A percentile compares a stretch with the other conserved stretches of the same genome.
phyloP scores from a whole-genome alignment of 2,888 invertebrate species.

The Agriopis aurantiaria region DNA sequence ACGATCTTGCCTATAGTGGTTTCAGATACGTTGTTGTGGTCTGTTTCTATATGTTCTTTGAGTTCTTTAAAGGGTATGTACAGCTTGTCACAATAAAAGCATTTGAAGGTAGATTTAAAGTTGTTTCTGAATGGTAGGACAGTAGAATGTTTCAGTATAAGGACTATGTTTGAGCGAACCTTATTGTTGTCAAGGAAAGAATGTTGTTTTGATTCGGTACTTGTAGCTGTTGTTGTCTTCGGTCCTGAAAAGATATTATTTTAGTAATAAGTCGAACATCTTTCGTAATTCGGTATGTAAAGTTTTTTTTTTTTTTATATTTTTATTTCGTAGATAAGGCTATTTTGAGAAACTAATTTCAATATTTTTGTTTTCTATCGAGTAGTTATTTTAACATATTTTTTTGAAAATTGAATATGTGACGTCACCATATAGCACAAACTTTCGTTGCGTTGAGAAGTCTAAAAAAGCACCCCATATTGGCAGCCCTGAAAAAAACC shows the following conservation, averaged over 20 bases:
- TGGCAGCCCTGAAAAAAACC: too few relatives aligned
- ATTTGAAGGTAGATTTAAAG: constrained; percentile 33
- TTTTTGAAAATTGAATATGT: too few relatives aligned
- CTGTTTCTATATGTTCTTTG: constrained; percentile 31
- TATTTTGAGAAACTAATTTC: too few relatives aligned
- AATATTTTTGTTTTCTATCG: too few relatives aligned
- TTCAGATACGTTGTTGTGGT: constrained; percentile 31
- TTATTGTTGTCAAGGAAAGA: constrained; percentile 25
- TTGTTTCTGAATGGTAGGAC: constrained; percentile 33
- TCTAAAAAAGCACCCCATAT: too few relatives aligned
- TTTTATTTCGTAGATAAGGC: too few relatives aligned
- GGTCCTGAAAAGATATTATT: neutral
- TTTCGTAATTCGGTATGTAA: too few relatives aligned
- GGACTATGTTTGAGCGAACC: constrained; percentile 20
- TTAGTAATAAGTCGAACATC: too few relatives aligned
- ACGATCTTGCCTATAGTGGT: constrained; percentile 28
- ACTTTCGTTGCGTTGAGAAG: too few relatives aligned
- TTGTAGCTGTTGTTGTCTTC: neutral
- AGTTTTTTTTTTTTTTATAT: too few relatives aligned
- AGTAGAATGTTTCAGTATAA: constrained; percentile 23
- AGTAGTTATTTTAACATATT: too few relatives aligned
- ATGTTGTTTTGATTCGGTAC: constrained; percentile 4
- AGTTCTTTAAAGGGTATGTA: constrained; percentile 42
- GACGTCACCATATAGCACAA: too few relatives aligned
- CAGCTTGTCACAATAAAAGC: constrained; percentile 46